Base-by-base conservation (phyloP, 2,888 invertebrate genomes). In the Cheilosia variabilis region DNA sequence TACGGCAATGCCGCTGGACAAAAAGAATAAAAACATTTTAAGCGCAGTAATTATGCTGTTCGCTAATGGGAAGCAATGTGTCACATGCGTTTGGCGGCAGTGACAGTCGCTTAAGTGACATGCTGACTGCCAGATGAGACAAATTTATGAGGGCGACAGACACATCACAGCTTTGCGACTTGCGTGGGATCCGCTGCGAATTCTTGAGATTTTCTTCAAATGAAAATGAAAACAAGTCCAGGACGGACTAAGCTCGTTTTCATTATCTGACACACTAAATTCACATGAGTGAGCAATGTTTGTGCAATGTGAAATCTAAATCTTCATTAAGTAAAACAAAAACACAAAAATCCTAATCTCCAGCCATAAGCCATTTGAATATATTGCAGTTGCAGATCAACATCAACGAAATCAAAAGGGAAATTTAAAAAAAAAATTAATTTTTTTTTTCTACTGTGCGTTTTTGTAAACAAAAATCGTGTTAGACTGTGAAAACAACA, bases 51-150 rank as follows among this genome's bases (percentile, higher is more conserved):
- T 86, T 86, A 86, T 86, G 81, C 86, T 86, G 86, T 86, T 86
- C 57, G 81, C 86, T 86, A 86, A 86, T 86, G 86, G 86, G 86
- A 86, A 86, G 86, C 86, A 81, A 86, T 86, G 86, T 86, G 86
- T 86, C 86, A 86, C 86, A 86, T 81, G 76, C 81, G 86, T 77
- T 86, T 72, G 86, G 81, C 81, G 86, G 86, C 71, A 86, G 76
- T 86, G 86, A 81, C 84, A 86, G 86, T 86, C 72, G 71, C 86
- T 77, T 86, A 86, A 86, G 86, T 86, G 86, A 86, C 86, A 86
- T 77, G 81, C 71, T 86, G 86, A 86, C 81, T 86, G 86, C 86
- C 86, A 86, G 76, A 71, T 76, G 72, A 86, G 86, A 86, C 80
- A 86, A 81, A 86, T 86, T 86, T 86, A 86, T 86, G 86, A 77